Base-by-base conservation (phyloP, 2,888 invertebrate genomes). In the Ophion costatus region DNA sequence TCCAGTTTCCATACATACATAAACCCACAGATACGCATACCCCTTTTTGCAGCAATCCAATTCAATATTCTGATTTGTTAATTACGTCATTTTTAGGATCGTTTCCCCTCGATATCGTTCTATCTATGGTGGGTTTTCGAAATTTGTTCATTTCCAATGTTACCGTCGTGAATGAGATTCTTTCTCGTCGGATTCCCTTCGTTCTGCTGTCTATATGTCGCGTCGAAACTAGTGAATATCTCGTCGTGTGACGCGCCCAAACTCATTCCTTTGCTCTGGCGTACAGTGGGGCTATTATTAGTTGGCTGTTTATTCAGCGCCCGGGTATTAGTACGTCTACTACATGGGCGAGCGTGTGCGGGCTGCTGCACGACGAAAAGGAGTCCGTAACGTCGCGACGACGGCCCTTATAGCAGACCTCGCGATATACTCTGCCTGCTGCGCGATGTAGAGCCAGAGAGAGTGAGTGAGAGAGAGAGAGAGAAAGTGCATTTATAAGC, bases 281-380 rank as follows among this genome's bases (percentile, higher is more conserved):
- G 82, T 45, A 85, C 85, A 79, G 80, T 71, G 73, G 45, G 22
- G 61, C 85, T 85, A 85, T 85, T 85, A 85, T 85, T 85, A 85
- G 85, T 82, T 77, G 73, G 61, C 80, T 85, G 85, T 85, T 85
- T 85, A 85, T 85, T 85, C 85, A 85, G 85, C 63, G 76, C 80
- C 79, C 74, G 74, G n/a, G 20, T 83, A 82, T 80, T 80, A 74
- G 74, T 80, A 33, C 64, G 33, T 20, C 63, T 78, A 59, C 51
- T 71, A 56, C 63, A 69, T 4, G 11, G 76, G 24, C 45, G 42
- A 29, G 51, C 29, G 51, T 20, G 57, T 56, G 38, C 29, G 38
- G 38, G 59, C 33, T 59, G 38, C 73, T 61, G 67, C 67, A 20
- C 38, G 59, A n/a, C 33, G n/a, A 42, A 42, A 33, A 45, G 33